Evolutionary conservation across 1,140 invertebrate species (phyloP), one percentile per base, ranked within the genome.

Genomic region (Cephus cinctus): DNA sequence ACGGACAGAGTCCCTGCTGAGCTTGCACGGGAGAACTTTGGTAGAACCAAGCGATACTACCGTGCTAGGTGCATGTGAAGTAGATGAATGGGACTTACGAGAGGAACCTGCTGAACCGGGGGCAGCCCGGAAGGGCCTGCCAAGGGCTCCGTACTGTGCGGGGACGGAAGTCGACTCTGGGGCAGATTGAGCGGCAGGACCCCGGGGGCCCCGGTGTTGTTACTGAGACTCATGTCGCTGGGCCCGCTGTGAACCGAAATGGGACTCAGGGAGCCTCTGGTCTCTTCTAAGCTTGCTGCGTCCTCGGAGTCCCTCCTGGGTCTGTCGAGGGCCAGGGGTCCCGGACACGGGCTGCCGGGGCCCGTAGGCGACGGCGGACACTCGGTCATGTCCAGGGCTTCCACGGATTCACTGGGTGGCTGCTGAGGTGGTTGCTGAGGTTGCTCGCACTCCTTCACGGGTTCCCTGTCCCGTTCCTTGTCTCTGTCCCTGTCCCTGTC

Each of bases 21-120:
- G n/a, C n/a, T n/a, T n/a, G n/a, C n/a, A n/a, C n/a, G n/a, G n/a
- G n/a, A n/a, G n/a, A n/a, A n/a, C n/a, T n/a, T n/a, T n/a, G n/a
- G n/a, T n/a, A n/a, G n/a, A n/a, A n/a, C n/a, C n/a, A n/a, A n/a
- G n/a, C n/a, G n/a, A n/a, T n/a, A n/a, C n/a, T n/a, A n/a, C n/a
- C n/a, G n/a, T n/a, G n/a, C n/a, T n/a, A n/a, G n/a, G n/a, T n/a
- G n/a, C n/a, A n/a, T n/a, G n/a, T n/a, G n/a, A n/a, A n/a, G n/a
- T n/a, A n/a, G n/a, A n/a, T n/a, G n/a, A n/a, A n/a, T n/a, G n/a
- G n/a, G n/a, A 78, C 82, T 85, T 74, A 92, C 89, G 78, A 92
- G 81, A 70, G 89, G 89, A 69, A 88, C 88, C 82, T 90, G 86
- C 76, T 92, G 89, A 60, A 90, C 87, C 31, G 89, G 89, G 32